phyloP scores from a whole-genome alignment of 2,113 vertebrate genomes.

The Gobiocypris rarus region DNA sequence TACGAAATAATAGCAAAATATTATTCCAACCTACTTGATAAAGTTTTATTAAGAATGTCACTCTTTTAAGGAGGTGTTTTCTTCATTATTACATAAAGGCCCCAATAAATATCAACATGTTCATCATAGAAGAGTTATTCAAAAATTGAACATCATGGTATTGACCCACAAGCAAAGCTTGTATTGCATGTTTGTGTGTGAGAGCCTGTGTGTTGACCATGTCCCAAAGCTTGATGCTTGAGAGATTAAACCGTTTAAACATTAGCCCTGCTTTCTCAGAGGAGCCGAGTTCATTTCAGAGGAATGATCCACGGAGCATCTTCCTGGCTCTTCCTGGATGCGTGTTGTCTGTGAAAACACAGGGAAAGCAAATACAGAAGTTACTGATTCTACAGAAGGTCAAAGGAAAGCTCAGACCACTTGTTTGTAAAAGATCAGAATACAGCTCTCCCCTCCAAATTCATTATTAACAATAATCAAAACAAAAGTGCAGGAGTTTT shows the following conservation, averaged over 20 bases:
- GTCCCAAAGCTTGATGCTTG: slow-evolving; percentile 33
- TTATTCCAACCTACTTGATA: background rate
- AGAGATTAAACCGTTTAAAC: slow-evolving; percentile 42
- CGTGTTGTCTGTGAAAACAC: slow-evolving; percentile 1
- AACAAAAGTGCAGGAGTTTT: slow-evolving; percentile 6
- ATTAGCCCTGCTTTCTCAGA: slow-evolving; percentile 34
- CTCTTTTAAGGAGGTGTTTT: background rate
- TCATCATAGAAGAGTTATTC: background rate
- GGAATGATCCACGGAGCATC: slow-evolving; percentile 24
- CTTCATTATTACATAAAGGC: background rate
- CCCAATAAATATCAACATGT: background rate
- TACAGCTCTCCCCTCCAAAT: background rate
- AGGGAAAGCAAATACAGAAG: slow-evolving; percentile 20
- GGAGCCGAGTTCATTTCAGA: slow-evolving; percentile 9
- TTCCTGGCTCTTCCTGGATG: background rate
- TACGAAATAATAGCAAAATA: background rate
- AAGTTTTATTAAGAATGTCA: background rate
- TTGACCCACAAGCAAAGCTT: background rate
- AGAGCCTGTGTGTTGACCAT: background rate
- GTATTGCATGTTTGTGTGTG: background rate
- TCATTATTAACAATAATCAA: slow-evolving; percentile 25
- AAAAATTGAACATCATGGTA: background rate
- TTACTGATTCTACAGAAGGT: slow-evolving; percentile 38
- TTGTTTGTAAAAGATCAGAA: slow-evolving; percentile 21
- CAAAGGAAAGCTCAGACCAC: background rate